phyloP scores from a whole-genome alignment of 2,888 invertebrate genomes.

The Xanthia togata region DNA sequence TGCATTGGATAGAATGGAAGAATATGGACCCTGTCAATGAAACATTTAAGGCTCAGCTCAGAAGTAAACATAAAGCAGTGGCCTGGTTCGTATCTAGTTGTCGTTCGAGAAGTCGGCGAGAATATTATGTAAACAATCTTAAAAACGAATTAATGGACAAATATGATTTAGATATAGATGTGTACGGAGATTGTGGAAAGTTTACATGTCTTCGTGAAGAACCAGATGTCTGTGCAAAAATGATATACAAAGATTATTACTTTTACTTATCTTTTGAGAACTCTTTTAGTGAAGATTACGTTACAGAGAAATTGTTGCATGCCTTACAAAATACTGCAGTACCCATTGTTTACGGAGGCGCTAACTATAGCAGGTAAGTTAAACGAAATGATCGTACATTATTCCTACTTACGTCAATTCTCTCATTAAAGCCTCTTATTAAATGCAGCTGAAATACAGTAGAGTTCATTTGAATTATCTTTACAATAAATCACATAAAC shows the following conservation, averaged over 20 bases:
- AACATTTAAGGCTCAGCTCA: conserved; percentile 68
- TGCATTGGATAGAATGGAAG: conserved; percentile 77
- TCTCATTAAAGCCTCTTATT: too few species aligned
- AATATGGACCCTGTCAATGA: conserved; percentile 74
- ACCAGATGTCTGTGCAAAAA: conserved; percentile 67
- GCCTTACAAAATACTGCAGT: conserved; percentile 87
- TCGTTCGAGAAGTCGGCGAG: conserved; percentile 62
- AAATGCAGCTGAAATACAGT: not conserved
- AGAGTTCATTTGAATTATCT: not conserved
- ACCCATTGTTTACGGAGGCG: conserved; percentile 93
- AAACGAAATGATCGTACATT: not conserved
- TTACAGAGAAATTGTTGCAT: conserved; percentile 78
- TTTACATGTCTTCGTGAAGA: conserved; percentile 60
- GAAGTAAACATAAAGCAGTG: conserved; percentile 68
- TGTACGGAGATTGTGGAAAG: conserved; percentile 68
- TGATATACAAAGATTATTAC: conserved; percentile 71
- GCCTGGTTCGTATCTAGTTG: conserved; percentile 75
- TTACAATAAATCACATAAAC: too few species aligned
- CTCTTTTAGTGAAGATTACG: conserved; percentile 79
- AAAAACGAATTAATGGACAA: conserved; percentile 45
- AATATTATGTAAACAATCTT: conserved; percentile 54
- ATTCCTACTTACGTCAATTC: not conserved
- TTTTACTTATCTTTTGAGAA: conserved; percentile 84
- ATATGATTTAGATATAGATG: conserved; percentile 60
- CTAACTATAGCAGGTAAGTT: conserved; percentile 78